phyloP scores from a whole-genome alignment of 2,888 invertebrate genomes.

The Drosophila macrothrix region DNA sequence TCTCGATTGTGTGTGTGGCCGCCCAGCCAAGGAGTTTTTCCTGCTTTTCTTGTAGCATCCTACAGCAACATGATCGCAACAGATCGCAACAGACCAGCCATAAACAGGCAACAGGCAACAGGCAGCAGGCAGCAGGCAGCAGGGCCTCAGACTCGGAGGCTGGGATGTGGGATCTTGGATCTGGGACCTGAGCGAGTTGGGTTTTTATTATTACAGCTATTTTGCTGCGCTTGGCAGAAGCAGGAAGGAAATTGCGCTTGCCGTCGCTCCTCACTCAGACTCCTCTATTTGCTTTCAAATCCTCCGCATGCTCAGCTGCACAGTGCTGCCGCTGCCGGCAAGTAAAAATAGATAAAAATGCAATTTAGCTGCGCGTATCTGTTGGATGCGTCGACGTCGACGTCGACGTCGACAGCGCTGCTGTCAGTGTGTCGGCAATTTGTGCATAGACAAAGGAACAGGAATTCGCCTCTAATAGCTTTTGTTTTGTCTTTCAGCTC shows the following conservation, averaged over 20 bases:
- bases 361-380: conserved; percentile 68
- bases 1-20: conserved; percentile 21
- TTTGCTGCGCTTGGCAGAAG: conserved; percentile 45
- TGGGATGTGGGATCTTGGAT: conserved; percentile 7
- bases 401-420: conserved; percentile 9
- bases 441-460: conserved; percentile 78
- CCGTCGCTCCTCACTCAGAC: conserved; percentile 18
- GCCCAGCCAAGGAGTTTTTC: conserved; percentile 74
- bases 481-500: conserved; percentile 46
- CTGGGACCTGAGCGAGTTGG: conserved; percentile 23
- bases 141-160: conserved; percentile 1
- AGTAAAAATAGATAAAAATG: conserved; percentile 80
- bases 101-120: conserved; percentile 34
- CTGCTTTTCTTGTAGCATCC: conserved; percentile 79
- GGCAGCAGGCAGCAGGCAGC: conserved; percentile 22
- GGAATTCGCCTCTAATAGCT: conserved; percentile 75
- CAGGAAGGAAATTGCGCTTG: conserved; percentile 73
- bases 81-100: conserved; percentile 11
- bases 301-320: conserved; percentile 61
- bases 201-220: conserved; percentile 74
- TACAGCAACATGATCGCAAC: conserved; percentile 57
- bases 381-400: conserved; percentile 28
- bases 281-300: conserved; percentile 65
- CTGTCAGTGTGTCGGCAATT: conserved; percentile 66
- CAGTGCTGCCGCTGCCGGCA: conserved; percentile 52